Conservation (phyloP, 2,113 vertebrate species). For the Acinonyx jubatus region DNA sequence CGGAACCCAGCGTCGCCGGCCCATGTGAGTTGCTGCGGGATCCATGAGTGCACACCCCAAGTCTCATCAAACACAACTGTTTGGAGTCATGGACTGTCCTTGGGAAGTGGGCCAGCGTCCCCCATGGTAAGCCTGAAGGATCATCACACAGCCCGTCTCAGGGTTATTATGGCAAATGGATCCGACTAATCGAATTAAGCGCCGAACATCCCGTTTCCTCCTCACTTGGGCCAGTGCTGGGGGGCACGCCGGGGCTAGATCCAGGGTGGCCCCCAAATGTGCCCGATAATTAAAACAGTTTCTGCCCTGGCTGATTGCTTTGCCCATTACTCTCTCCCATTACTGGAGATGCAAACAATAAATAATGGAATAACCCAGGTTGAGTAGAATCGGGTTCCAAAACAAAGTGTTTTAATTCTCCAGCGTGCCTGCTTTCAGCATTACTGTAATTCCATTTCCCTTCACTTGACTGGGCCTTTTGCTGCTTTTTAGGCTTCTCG, state of each 20-base stretch:
- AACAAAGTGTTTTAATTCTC: conserved; percentile 54
- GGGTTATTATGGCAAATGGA: neutral
- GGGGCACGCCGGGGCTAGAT: neutral
- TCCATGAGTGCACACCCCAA: fast-evolving
- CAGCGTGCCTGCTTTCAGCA: conserved; percentile 6
- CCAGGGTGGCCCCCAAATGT: conserved; percentile 38
- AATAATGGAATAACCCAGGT: conserved; percentile 74
- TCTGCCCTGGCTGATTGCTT: conserved; percentile 50
- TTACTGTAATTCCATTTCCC: conserved; percentile 67
- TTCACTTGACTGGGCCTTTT: conserved; percentile 55
- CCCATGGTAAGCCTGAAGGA: neutral
- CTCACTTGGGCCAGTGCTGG: neutral
- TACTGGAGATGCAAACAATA: conserved; percentile 76
- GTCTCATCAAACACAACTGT: neutral
- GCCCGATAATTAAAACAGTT: conserved; percentile 71
- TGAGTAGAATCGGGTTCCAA: conserved; percentile 59
- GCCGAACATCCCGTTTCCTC: neutral
- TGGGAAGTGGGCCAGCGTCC: neutral
- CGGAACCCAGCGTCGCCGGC: neutral
- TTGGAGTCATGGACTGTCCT: neutral
- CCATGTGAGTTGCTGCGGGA: fast-evolving
- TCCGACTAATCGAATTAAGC: neutral
- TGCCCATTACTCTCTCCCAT: conserved; percentile 65
- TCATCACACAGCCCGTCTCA: neutral
- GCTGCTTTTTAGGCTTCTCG: conserved; percentile 68